Evolutionary conservation across 2,113 vertebrate species (phyloP).

Genomic region (Lamprotornis superbus): DNA sequence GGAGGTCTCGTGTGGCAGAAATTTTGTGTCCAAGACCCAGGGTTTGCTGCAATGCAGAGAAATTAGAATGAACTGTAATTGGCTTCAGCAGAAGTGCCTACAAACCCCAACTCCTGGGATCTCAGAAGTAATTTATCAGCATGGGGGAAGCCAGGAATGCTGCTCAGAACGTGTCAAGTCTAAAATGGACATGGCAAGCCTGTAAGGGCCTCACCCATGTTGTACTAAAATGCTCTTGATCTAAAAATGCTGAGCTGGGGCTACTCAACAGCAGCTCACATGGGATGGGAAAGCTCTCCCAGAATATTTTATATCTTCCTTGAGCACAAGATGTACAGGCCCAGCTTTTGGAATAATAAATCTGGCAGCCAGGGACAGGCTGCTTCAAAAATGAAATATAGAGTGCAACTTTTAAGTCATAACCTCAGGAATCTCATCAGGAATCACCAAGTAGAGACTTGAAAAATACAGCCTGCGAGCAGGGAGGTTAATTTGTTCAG

Average conservation of each 20-base stretch:
- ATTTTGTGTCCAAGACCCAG: not conserved
- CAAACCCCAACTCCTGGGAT: not conserved
- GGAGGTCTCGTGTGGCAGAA: not conserved
- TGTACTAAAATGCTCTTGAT: not conserved
- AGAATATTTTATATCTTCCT: not conserved
- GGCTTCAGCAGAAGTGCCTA: not conserved
- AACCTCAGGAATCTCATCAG: slow-evolving; percentile 51
- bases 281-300: not conserved
- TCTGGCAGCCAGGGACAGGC: slow-evolving; percentile 22
- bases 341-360: slow-evolving; percentile 43
- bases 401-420: slow-evolving; percentile 33
- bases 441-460: slow-evolving; percentile 12
- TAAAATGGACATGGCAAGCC: not conserved
- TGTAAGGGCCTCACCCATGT: not conserved
- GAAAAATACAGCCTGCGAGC: not conserved
- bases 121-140: not conserved
- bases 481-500: not conserved
- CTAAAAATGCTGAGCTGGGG: not conserved
- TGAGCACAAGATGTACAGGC: not conserved
- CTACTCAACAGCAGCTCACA: not conserved
- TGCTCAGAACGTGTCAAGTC: not conserved
- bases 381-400: slow-evolving; percentile 41
- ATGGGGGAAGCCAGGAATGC: not conserved
- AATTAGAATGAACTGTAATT: not conserved
- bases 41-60: not conserved